A percentile compares a stretch with the other conserved stretches of the same genome.
Conservation (phyloP, 2,797 vertebrate species). For the Dryobates pubescens region DNA sequence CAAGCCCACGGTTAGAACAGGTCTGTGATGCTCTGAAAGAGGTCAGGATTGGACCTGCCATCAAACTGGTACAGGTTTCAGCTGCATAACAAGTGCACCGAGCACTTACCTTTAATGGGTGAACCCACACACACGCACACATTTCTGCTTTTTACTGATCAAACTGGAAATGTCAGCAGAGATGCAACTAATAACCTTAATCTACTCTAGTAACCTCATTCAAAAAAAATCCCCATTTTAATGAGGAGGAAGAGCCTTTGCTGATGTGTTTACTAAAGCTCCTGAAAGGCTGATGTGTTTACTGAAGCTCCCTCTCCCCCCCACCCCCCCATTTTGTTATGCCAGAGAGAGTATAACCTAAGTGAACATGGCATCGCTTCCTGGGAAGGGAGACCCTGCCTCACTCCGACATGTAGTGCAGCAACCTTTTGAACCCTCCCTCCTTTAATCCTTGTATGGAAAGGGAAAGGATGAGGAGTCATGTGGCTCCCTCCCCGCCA, state of each 20-base stretch:
- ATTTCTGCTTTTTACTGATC: not conserved
- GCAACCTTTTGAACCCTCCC: conserved; percentile 77
- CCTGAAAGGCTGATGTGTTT: not conserved
- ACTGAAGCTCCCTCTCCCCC: not conserved
- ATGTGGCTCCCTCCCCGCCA: conserved; percentile 74
- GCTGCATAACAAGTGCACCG: not conserved
- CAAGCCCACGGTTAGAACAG: rapidly evolving
- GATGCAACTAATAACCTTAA: conserved; percentile 13
- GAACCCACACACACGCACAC: rapidly evolving
- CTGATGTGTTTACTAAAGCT: not conserved
- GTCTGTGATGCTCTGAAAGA: rapidly evolving
- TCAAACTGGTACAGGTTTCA: rapidly evolving
- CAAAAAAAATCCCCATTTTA: conserved; percentile 1
- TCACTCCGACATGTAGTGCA: conserved; percentile 48
- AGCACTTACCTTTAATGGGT: not conserved
- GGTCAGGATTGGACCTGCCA: not conserved
- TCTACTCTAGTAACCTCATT: conserved; percentile 24
- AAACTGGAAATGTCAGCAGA: conserved; percentile 4
- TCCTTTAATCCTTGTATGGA: conserved; percentile 73
- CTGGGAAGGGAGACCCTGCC: conserved; percentile 54
- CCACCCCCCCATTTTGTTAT: not conserved
- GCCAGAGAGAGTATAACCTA: conserved; percentile 57
- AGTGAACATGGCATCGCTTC: conserved; percentile 51
- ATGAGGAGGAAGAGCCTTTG: conserved; percentile 37
- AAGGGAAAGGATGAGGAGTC: conserved; percentile 73